Evolutionary conservation across 1,140 invertebrate species (phyloP).

Genomic region (Capitella teleta): DNA sequence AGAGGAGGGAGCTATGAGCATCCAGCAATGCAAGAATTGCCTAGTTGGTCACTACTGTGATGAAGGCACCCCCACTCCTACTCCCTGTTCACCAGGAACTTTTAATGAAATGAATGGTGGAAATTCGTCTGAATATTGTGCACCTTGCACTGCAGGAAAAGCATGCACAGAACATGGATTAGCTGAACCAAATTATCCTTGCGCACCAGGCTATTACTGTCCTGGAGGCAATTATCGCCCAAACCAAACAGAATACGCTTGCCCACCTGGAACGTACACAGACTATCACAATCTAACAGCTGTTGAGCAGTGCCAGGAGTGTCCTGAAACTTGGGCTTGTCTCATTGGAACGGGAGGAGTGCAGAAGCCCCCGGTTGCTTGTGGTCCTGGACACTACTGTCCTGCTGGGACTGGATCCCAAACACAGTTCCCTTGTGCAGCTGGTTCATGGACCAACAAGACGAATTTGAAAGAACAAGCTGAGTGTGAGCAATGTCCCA

Average conservation of each 20-base stretch:
- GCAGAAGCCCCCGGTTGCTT: conserved; percentile 31
- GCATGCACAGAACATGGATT: conserved; percentile 28
- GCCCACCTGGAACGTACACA: conserved; percentile 33
- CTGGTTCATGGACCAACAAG: conserved; percentile 30
- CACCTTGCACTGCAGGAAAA: conserved; percentile 23
- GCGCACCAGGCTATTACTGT: conserved; percentile 35
- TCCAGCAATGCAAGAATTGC: conserved; percentile 26
- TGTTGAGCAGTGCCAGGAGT: conserved; percentile 27
- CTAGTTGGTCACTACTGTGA: conserved; percentile 31
- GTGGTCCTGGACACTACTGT: conserved; percentile 30
- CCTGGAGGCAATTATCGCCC: conserved; percentile 25
- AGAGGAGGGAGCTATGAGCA: conserved; percentile 22
- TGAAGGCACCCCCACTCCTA: conserved; percentile 22
- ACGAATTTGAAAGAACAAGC: conserved; percentile 26
- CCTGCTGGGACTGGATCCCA: conserved; percentile 16
- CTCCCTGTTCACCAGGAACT: conserved; percentile 23
- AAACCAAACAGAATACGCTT: conserved; percentile 27
- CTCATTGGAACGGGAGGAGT: conserved; percentile 26
- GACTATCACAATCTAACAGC: conserved; percentile 30
- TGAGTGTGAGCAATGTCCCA: conserved; percentile 29
- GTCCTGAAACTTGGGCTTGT: conserved; percentile 20
- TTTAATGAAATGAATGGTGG: conserved; percentile 22
- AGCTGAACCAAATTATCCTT: conserved; percentile 25
- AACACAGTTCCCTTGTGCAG: conserved; percentile 16
- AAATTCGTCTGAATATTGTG: conserved; percentile 16